Base-by-base conservation (phyloP, 92 coral and sea anemone species). In the Porites divaricata region DNA sequence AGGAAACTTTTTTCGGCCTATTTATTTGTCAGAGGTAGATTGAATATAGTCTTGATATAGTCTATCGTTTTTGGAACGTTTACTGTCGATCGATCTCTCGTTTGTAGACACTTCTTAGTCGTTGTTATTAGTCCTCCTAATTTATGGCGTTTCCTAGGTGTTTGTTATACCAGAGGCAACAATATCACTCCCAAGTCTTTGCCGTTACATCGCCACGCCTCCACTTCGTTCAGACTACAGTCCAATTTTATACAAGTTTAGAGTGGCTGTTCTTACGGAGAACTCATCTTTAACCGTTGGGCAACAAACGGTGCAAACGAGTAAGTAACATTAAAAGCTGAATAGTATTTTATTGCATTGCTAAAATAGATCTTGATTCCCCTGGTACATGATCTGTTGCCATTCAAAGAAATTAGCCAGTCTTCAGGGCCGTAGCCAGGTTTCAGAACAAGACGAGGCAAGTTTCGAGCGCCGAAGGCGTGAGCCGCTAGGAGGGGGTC, bases 221-320 rank as follows among this genome's bases (percentile, higher is more conserved):
- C 24, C 45, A 2, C 8, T 58, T 8, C 59, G 70, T 13, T 17
- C 70, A 9, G 59, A 49, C 19, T 82, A 48, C 72, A 51, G 25
- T 5, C 20, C 58, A 1, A 62, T 21, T 10, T 22, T 41, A 1
- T 82, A 22, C 69, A 61, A 51, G 24, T 82, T 82, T 24, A 62
- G 54, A 59, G 35, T 82, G 16, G 71, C 72, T 72, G 86, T 51
- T 1, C 53, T 82, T 1, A 82, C 86, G 17, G 64, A 63, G 26
- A 82, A 72, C 41, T 82, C 86, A 0, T 82, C 86, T 4, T 1
- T 82, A 14, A 63, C 71, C 72, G 62, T 45, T 48, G 86, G 86
- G 62, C 71, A 50, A 10, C 72, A 82, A 59, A 59, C 86, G 73
- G 7, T 1, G 0, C 24, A 50, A 62, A 71, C 64, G 23, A 41